Base-by-base conservation (phyloP, 2,113 vertebrate genomes). In the Melanocharis versteri region DNA sequence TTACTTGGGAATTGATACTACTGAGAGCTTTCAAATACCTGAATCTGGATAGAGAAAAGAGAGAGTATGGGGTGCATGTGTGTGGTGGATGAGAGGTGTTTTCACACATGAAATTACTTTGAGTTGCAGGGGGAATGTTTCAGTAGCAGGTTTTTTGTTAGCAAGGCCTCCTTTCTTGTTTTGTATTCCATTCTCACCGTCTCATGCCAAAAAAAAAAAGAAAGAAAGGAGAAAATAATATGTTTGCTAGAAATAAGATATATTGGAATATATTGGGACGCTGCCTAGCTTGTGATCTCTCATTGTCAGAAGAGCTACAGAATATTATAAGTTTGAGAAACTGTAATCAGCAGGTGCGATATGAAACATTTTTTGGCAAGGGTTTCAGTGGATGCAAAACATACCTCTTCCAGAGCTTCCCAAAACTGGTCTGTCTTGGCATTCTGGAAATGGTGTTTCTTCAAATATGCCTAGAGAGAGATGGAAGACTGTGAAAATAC, bases 351-450 rank as follows among this genome's bases (percentile, higher is more conserved):
- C 16, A 37, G 9, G 7, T 39, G 20, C 90, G 27, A 79, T 45
- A 35, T 19, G 21, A 70, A 84, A 82, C 14, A 31, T 40, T 86
- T 90, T 54, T 54, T 56, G 64, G 48, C 18, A 60, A 68, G 11
- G 10, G 6, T 61, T 53, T 47, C 18, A 18, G 37, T 48, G 60
- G 44, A 47, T 78, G 50, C 37, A 76, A 82, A 75, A 89, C 94
- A 64, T 98, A 99, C 99, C 79, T 57, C 35, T 92, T 98, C 96
- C 27, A 99, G 97, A 22, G 99, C 97, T 39, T 72, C 77, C 99
- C 99, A 99, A 97, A 99, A 99, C 83, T 99, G 97, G 22, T 97
- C 75, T 11, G 99, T 99, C 97, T 98, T 99, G 73, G 99, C 99
- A 66, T 99, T 99, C 89, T 91, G 50, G 91, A 99, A 99, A 9